Evolutionary conservation across 2,113 vertebrate species (phyloP), one percentile per base, ranked within the genome.

Genomic region (Galemys pyrenaicus): DNA sequence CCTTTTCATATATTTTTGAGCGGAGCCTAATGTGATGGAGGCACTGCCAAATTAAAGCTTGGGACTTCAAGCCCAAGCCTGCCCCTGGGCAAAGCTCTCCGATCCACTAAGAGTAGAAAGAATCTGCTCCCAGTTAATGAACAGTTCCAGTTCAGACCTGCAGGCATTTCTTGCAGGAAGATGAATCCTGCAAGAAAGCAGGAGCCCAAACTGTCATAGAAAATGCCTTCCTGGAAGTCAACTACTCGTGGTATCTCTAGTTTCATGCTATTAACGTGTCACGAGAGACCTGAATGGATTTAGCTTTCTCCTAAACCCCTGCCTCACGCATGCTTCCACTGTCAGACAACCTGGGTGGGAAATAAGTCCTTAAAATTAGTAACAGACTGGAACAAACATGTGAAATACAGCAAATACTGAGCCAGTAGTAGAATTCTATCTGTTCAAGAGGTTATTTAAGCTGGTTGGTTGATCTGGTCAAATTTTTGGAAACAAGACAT

Each of bases 351-450:
- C 46, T 68, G 71, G 41, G 67, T 84, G 96, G 93, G 95, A 97
- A 97, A 94, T 91, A 98, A 97, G 90, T 74, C 94, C 97, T 97
- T 96, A 37, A 87, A 96, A 94, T 97, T 89, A 96, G 28, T 81
- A 97, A 92, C 60, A 96, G 92, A 49, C 92, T 94, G 70, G 85
- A 97, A 80, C 97, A 82, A 54, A 30, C 39, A 94, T 2, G 0
- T 41, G 60, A 86, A 82, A 79, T 37, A 51, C 4, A 49, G 58
- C 46, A 73, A 77, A 81, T 85, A 58, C 35, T 54, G 88, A 56
- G 28, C 20, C 11, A 12, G 67, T 30, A 46, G 10, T 6, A 71
- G 75, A 81, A 67, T 37, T 71, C 35, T 54, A 20, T 51, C 85
- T 81, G 49, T 74, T 68, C 41, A 30, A 44, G 73, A 87, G 60